A percentile compares a stretch with the other conserved stretches of the same genome.
Conservation (phyloP, 2,888 invertebrate species). For the Flexamia atlantica region DNA sequence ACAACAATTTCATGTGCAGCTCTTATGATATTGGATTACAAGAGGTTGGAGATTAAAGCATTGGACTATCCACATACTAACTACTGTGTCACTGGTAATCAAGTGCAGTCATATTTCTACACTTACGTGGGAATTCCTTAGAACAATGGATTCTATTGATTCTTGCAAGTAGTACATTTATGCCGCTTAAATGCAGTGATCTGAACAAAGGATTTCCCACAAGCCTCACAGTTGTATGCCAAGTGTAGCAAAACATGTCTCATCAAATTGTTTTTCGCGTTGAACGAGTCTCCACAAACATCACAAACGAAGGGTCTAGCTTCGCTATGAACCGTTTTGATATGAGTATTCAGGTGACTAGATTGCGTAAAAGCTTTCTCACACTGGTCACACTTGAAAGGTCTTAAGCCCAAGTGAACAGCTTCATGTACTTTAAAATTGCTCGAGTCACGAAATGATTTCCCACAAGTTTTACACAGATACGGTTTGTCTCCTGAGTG, state of each 20-base stretch:
- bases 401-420: not conserved
- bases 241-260: not conserved
- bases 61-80: no score
- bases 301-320: not conserved
- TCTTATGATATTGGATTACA: no score
- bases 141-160: no score
- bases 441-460: constrained; percentile 1
- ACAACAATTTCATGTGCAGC: no score
- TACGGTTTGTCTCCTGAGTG: constrained; percentile 8
- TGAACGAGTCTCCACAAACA: constrained; percentile 12
- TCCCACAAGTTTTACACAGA: not conserved
- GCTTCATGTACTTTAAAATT: constrained; percentile 1
- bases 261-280: not conserved
- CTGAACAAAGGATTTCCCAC: not conserved
- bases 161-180: not conserved
- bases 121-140: no score
- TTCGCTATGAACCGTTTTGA: not conserved
- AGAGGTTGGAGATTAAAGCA: no score
- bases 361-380: not conserved
- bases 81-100: no score
- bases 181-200: not conserved
- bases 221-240: not conserved
- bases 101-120: no score
- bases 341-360: constrained; percentile 1
- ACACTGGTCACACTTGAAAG: not conserved